Evolutionary conservation across 2,113 vertebrate species (phyloP), one percentile per base, ranked within the genome.

Genomic region (Bubo blakistoni): DNA sequence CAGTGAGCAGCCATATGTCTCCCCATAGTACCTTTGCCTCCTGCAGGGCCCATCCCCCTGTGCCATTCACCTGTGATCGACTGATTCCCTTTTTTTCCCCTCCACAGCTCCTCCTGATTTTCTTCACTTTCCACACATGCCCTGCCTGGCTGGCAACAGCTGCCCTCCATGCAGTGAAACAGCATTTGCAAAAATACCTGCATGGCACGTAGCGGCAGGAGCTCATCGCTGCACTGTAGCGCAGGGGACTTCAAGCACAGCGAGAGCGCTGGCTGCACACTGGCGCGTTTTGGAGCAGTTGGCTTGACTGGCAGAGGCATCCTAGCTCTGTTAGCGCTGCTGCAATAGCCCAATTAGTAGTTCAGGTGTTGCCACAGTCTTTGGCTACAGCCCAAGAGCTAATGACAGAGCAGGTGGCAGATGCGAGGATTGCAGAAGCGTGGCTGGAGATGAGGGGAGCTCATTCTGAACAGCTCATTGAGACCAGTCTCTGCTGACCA

Each of bases 341-440:
- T 91, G 92, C 90, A 83, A 42, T 30, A 71, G 76, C 83, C 74
- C 85, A 49, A 10, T 90, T 62, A 82, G 57, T 46, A 36, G 87
- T 52, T 86, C 88, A 96, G 92, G 96, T 93, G 88, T 95, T 94
- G 86, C 80, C 88, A 93, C 77, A 49, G 61, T 25, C 57, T 16
- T 66, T 94, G 95, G 90, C 80, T 59, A 18, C 0, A 0, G 79
- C 72, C 88, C 95, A 92, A n/a, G 74, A 86, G 74, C 71, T 95
- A 83, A 93, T 88, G 76, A 88, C n/a, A 55, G 94, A 94, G 95
- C 80, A 93, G 80, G 86, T 55, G 69, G 86, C 72, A 81, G 86
- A 86, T 90, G 86, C 0, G 0, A 86, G 94, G 79, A 55, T 65
- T 90, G 92, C 86, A 81, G 87, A 67, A 89, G 19, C 0, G 0